Evolutionary conservation across 1,140 invertebrate species (phyloP).

Genomic region (Cydia fagiglandana): DNA sequence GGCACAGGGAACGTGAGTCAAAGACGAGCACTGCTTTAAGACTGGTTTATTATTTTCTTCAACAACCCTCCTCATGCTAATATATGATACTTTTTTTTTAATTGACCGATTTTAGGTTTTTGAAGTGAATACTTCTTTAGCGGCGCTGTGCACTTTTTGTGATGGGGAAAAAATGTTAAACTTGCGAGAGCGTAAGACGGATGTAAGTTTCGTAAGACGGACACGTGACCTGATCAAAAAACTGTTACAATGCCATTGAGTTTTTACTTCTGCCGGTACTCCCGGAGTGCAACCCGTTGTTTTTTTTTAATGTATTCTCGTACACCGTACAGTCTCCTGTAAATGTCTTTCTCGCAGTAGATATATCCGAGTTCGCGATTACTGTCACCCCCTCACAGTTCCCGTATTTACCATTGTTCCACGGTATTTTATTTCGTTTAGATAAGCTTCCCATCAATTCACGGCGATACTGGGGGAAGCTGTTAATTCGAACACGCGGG

Average conservation of each 20-base stretch:
- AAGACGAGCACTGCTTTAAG: neutral
- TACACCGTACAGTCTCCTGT: neutral
- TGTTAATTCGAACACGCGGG: slow-evolving; percentile 26
- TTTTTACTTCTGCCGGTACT: no score
- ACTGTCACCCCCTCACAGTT: slow-evolving; percentile 30
- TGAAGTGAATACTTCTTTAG: no score
- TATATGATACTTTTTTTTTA: neutral
- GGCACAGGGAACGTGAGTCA: no score
- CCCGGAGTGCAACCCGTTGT: no score
- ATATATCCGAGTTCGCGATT: slow-evolving; percentile 26
- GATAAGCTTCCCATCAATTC: slow-evolving; percentile 28
- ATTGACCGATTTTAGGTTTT: no score
- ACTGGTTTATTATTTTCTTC: neutral
- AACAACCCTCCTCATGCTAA: no score
- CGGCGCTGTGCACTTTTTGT: no score
- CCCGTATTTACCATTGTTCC: slow-evolving; percentile 31
- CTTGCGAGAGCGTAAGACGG: no score
- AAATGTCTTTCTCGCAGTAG: slow-evolving; percentile 12
- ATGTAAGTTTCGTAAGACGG: no score
- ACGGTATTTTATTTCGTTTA: slow-evolving; percentile 30
- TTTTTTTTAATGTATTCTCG: neutral
- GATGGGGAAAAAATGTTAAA: no score
- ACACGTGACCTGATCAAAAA: no score
- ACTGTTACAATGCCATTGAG: no score
- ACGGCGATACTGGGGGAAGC: slow-evolving; percentile 13